These are phyloP conservation scores for Bergia sp. DNA, from an alignment of 92 coral and sea anemone species.

Conservation along the genomic window DNA sequence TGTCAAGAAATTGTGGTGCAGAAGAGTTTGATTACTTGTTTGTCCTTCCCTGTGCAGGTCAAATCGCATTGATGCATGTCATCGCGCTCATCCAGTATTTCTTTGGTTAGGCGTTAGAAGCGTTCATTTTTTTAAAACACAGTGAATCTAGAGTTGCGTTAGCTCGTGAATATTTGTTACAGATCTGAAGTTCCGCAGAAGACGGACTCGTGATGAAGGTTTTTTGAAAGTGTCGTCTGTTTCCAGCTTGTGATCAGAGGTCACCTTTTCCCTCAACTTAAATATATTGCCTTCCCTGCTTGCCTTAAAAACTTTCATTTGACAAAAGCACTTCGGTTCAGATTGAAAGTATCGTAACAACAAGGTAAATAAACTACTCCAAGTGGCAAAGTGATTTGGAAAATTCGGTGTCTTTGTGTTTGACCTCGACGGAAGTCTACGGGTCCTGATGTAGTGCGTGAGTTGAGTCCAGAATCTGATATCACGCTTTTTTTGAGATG, in stretches of 20 bases:
- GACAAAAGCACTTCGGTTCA: not conserved
- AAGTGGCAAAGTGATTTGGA: not conserved
- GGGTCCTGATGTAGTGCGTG: not conserved
- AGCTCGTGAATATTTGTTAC: no score
- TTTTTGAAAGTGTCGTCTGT: not conserved
- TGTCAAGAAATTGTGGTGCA: not conserved
- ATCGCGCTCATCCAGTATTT: not conserved
- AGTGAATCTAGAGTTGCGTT: not conserved
- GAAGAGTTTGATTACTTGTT: not conserved
- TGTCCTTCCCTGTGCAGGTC: not conserved
- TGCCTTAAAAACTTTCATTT: not conserved
- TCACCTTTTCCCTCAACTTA: not conserved
- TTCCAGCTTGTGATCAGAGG: not conserved
- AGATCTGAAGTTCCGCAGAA: not conserved
- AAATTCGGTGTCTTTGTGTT: not conserved
- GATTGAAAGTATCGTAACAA: not conserved
- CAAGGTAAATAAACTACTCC: conserved; percentile 4
- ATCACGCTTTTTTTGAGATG: not conserved
- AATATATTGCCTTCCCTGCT: not conserved
- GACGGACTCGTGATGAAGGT: not conserved
- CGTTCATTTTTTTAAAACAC: not conserved
- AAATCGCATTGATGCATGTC: not conserved
- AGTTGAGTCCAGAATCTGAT: not conserved
- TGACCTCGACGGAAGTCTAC: not conserved
- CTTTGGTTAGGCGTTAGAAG: not conserved